These are phyloP conservation scores for Drosophila neonasuta DNA, from an alignment of 2,888 invertebrate genomes.

Conservation along the genomic window DNA sequence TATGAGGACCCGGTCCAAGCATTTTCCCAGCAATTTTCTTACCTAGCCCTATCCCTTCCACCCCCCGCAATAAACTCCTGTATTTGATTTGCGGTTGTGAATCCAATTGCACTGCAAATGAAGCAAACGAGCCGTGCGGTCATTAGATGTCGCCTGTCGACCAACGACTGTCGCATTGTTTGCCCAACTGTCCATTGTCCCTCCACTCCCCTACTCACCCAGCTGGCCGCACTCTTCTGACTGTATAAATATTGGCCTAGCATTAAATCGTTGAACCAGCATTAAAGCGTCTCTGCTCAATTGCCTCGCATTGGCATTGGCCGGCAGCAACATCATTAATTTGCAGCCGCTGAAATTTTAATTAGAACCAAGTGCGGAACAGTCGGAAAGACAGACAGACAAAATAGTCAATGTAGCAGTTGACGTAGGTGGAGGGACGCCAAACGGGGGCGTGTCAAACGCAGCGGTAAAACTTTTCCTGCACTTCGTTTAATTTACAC, in stretches of 20 bases:
- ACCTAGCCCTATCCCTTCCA: constrained; percentile 4
- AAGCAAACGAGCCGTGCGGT: constrained; percentile 73
- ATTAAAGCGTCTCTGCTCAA: constrained; percentile 51
- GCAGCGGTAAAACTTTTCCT: constrained; percentile 55
- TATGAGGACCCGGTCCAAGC: neutral
- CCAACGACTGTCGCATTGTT: constrained; percentile 41
- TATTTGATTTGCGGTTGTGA: constrained; percentile 74
- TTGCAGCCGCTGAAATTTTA: constrained; percentile 60
- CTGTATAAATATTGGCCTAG: constrained; percentile 28
- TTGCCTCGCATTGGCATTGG: constrained; percentile 40
- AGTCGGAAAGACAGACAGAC: constrained; percentile 5
- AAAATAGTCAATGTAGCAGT: neutral
- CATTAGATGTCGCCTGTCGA: constrained; percentile 58
- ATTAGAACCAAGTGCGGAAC: constrained; percentile 47
- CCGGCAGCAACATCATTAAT: constrained; percentile 56
- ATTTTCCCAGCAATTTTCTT: constrained; percentile 22
- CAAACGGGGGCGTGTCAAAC: constrained; percentile 46
- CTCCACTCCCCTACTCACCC: neutral
- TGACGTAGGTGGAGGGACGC: neutral
- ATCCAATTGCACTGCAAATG: constrained; percentile 73
- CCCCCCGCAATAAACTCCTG: constrained; percentile 22
- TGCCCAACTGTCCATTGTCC: constrained; percentile 22
- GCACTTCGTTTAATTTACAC: constrained; percentile 52
- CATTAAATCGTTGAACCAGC: constrained; percentile 40
- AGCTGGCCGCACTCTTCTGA: neutral